These are phyloP conservation scores for Piscicola geometra DNA, from an alignment of 2,888 invertebrate species.

Conservation along the genomic window DNA sequence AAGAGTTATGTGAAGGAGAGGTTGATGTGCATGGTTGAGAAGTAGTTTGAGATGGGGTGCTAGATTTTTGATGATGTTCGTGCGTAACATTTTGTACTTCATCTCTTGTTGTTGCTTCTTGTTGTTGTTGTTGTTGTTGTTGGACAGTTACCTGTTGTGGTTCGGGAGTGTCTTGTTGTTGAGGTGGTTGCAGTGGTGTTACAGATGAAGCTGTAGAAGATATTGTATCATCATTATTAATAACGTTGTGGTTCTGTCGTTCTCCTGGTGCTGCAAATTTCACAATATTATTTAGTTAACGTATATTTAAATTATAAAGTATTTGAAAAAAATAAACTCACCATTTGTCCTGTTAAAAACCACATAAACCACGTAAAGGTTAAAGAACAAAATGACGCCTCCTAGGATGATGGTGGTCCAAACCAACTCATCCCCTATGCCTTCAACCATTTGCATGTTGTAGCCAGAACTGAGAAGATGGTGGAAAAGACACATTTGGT, in stretches of 20 bases:
- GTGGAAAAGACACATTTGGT: background rate
- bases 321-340: too few species aligned
- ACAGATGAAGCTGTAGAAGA: too few species aligned
- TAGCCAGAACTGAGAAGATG: background rate
- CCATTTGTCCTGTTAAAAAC: background rate
- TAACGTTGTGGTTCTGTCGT: too few species aligned
- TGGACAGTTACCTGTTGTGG: too few species aligned
- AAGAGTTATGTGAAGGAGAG: background rate
- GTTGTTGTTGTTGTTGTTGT: background rate
- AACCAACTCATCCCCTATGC: background rate
- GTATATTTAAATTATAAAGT: too few species aligned
- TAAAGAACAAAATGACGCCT: background rate
- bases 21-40: background rate
- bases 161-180: too few species aligned
- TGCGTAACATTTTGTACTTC: background rate
- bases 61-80: background rate
- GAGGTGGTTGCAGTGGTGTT: too few species aligned
- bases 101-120: background rate
- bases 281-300: too few species aligned
- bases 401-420: background rate
- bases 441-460: background rate
- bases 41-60: background rate
- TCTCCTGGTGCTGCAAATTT: too few species aligned
- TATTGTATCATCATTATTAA: too few species aligned
- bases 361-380: background rate